A percentile compares a stretch with the other conserved stretches of the same genome.
phyloP scores from a whole-genome alignment of 2,888 invertebrate genomes.

The Sarcophaga variegata region DNA sequence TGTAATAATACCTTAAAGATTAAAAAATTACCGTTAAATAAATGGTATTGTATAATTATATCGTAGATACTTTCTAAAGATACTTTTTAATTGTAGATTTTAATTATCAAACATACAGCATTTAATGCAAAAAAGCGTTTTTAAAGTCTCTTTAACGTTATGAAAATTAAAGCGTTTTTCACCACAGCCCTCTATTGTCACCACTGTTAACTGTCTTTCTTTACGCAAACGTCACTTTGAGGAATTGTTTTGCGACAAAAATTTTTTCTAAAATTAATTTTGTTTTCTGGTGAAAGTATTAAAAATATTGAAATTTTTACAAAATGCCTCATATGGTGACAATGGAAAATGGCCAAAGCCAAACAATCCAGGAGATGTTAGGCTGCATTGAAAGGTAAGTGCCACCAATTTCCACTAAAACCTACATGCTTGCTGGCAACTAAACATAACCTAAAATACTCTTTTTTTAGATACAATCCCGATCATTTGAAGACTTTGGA shows the following conservation, averaged over 20 bases:
- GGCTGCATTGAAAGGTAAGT: constrained; percentile 95
- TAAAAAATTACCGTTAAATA: background rate
- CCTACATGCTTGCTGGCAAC: constrained; percentile 27
- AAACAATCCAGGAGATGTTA: constrained; percentile 91
- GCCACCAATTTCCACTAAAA: constrained; percentile 46
- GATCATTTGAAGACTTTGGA: constrained; percentile 95
- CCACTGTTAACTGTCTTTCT: constrained; percentile 22
- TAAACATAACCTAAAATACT: constrained; percentile 69
- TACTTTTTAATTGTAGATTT: too few species aligned
- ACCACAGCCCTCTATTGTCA: constrained; percentile 4
- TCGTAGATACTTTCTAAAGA: too few species aligned
- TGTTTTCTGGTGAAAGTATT: background rate
- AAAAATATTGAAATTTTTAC: constrained; percentile 2
- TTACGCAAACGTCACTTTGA: constrained; percentile 55
- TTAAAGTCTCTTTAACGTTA: background rate
- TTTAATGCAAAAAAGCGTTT: background rate
- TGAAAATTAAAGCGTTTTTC: constrained; percentile 1
- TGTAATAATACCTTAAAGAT: background rate
- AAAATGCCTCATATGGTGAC: constrained; percentile 81
- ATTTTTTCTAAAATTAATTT: constrained; percentile 8
- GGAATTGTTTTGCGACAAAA: constrained; percentile 57
- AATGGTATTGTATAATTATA: background rate
- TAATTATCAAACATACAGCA: background rate
- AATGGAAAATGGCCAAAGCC: constrained; percentile 81
- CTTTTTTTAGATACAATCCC: constrained; percentile 92